Evolutionary conservation across 2,888 invertebrate genomes (phyloP), one percentile per base, ranked within the genome.

Genomic region (Catocala sponsa): DNA sequence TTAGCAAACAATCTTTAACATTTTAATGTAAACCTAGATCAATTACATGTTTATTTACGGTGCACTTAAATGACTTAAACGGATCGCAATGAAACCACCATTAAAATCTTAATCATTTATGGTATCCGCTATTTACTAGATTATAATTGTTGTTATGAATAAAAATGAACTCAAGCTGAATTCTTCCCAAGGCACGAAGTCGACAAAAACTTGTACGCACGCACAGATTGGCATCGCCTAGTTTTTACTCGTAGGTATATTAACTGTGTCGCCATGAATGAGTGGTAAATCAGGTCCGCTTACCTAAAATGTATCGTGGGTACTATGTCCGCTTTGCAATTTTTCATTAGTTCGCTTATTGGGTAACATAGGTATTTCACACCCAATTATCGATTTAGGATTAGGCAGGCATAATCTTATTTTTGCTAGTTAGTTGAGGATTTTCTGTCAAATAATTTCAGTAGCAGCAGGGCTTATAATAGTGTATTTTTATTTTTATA

Each of bases 331-430:
- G 47, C 32, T 48, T 33, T 52, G 44, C 1, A 25, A 9, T 49
- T 68, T 68, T 68, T 68, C 44, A 12, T 42, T 46, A 6, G 12
- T 6, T 41, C 9, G 55, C 49, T 50, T 57, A 51, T 68, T 68
- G 65, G 0, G 46, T 46, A 46, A 46, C 10, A 15, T 10, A 12
- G 11, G 6, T 38, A 38, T 7, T 7, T 38, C 9, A 9, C 35
- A 38, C 35, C 25, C 25, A 25, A 25, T 25, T 25, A 25, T 15
- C 15, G 15, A 15, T 4, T 25, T 25, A 25, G 2, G 15, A 2
- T 25, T 2, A 25, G 25, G 2, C 25, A 25, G 25, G 1, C 25
- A 25, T 25, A 25, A 25, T 25, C 1, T 25, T 25, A 25, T 25
- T 25, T 25, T 25, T 25, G 25, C 4, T 25, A 25, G 25, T 2